Base-by-base conservation (phyloP, 2,797 vertebrate species). In the Capromys pilorides region DNA sequence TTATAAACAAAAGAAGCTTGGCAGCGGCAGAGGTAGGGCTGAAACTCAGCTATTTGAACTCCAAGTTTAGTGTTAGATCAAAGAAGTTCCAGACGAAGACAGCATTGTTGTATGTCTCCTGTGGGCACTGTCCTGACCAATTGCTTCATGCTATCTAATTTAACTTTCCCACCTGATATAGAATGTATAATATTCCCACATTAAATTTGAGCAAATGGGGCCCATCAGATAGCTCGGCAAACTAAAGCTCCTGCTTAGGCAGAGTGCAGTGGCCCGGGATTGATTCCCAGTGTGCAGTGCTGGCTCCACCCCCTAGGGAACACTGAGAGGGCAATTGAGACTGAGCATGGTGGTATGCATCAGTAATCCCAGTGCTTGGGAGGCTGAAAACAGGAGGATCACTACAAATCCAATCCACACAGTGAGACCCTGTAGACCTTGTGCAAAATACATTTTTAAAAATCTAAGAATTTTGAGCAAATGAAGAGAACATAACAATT, bases 1-100 rank as follows among this genome's bases (percentile, higher is more conserved):
- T 94, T 86, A 90, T 54, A 96, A 89, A 96, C 83, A 92, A 96
- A 96, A 89, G 85, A 91, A 79, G 22, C n/a, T 51, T 83, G 75
- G 39, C 67, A 16, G 31, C 61, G 28, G 64, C n/a, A 39, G 67
- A 86, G 39, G 66, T 71, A 18, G 51, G 59, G 61, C 80, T 91
- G 49, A 75, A 36, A 83, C 69, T 79, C 69, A n/a, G 71, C 45
- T 62, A 62, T 73, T 93, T 69, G 51, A 39, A 86, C 79, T 95
- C 64, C 41, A 77, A 75, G 75, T 77, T 75, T 36, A 83, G 36
- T 64, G 64, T 41, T 41, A 57, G 64, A 95, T 92, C 64, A 91
- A 94, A 90, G 64, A 39, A 51, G 10, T 61, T 83, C 49, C 67
- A 54, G 62, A 54, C 21, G 24, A 64, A 86, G 90, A 88, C 6